Evolutionary conservation across 2,888 invertebrate genomes (phyloP), one percentile per base, ranked within the genome.

Genomic region (Leucania comma): DNA sequence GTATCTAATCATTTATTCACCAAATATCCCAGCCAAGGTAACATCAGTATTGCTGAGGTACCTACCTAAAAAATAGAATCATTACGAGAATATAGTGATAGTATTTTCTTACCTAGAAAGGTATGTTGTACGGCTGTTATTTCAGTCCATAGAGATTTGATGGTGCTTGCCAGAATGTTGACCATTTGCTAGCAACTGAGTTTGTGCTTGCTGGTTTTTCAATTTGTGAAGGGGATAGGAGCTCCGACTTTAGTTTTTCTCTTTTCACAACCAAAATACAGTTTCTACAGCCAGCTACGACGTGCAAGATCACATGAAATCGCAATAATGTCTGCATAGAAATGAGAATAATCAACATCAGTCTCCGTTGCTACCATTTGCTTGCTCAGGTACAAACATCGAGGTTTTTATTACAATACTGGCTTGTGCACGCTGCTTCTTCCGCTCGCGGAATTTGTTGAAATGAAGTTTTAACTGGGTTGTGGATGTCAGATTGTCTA

Each of bases 311-410:
- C 29, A 63, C 64, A 68, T 80, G 57, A 62, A 72, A 80, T 80
- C 72, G 68, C 68, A 68, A 78, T 78, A 83, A 72, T 72, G 72
- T 80, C 72, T 78, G 84, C 78, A 83, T 83, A 78, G 68, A 72
- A 84, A 87, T 81, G 84, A 78, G 84, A 74, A 82, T 72, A 83
- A 87, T 86, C 86, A 87, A 71, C 86, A 87, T 87, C 84, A 81
- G 75, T 87, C 86, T 48, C 42, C n/a, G 50, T 54, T 53, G 58
- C 61, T 58, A 46, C 42, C 48, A 50, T 66, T 72, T 78, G 57
- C 50, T 64, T 60, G 29, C 38, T 65, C 72, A 58, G 72, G 79
- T 50, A 72, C 60, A 22, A 58, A 56, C 58, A 66, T 38, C 50
- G 48, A 65, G 38, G 38, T 61, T 78, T 72, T 66, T 66, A 42